These are phyloP conservation scores for Lithophane semibrunnea DNA, from an alignment of 2,888 invertebrate genomes.

Conservation along the genomic window DNA sequence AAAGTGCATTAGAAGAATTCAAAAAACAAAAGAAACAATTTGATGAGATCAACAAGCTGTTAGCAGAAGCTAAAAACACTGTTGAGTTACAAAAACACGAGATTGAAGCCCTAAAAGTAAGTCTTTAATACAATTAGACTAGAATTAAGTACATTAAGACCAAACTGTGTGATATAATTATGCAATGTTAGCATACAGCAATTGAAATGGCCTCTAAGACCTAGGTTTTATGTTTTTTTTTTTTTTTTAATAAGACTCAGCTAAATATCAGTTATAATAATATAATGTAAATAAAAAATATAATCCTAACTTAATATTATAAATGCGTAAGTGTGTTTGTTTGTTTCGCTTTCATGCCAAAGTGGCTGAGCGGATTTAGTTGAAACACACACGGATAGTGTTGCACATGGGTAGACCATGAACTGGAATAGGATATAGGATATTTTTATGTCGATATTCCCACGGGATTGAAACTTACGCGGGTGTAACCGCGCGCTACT, in stretches of 20 bases:
- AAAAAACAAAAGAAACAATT: slow-evolving; percentile 90
- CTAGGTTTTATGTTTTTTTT: not conserved
- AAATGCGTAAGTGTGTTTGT: no score
- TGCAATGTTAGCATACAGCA: not conserved
- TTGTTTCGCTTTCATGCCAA: no score
- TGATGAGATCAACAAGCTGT: slow-evolving; percentile 87
- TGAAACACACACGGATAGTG: no score
- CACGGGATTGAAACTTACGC: no score
- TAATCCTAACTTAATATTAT: no score
- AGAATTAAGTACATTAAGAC: not conserved
- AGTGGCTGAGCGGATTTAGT: no score
- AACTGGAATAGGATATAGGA: no score
- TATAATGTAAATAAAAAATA: no score
- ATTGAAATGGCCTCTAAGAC: not conserved
- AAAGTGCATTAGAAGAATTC: slow-evolving; percentile 88
- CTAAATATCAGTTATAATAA: not conserved
- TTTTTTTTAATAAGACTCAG: not conserved
- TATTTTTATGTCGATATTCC: no score
- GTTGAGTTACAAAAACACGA: slow-evolving; percentile 86
- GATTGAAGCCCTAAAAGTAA: slow-evolving; percentile 84
- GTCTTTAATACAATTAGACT: slow-evolving; percentile 46
- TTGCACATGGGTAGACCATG: no score
- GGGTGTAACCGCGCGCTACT: no score
- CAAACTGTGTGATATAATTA: not conserved
- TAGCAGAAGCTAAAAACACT: slow-evolving; percentile 83